phyloP scores from a whole-genome alignment of 1,140 invertebrate genomes.

The Oreohelix idahoensis region DNA sequence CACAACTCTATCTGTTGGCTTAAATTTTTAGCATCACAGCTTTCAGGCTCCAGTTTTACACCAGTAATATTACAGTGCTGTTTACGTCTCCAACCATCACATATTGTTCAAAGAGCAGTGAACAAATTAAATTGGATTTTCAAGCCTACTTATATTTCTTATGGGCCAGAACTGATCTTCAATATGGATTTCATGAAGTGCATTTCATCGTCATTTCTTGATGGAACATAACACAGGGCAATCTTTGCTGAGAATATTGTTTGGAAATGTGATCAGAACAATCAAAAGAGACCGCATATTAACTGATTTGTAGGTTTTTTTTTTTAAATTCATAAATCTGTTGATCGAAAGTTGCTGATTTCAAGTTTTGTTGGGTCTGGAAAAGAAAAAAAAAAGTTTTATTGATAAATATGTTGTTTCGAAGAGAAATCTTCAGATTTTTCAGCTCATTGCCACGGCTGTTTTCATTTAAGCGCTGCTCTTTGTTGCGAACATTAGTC shows the following conservation, averaged over 20 bases:
- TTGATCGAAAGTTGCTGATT: not conserved
- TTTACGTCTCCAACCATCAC: too few species aligned
- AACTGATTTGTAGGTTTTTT: not conserved
- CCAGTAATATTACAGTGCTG: too few species aligned
- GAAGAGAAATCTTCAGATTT: conserved; percentile 40
- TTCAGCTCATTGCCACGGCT: conserved; percentile 19
- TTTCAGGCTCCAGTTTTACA: too few species aligned
- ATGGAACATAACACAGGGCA: conserved; percentile 43
- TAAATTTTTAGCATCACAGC: too few species aligned
- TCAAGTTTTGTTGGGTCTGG: not conserved
- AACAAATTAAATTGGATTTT: too few species aligned
- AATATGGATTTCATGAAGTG: conserved; percentile 41
- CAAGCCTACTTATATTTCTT: too few species aligned
- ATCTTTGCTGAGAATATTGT: not conserved
- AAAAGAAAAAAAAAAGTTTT: not conserved
- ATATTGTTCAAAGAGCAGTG: too few species aligned
- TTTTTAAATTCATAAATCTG: not conserved
- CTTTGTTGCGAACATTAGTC: conserved; percentile 36
- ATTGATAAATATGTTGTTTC: conserved; percentile 31
- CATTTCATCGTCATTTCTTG: conserved; percentile 43
- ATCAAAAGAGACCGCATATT: not conserved
- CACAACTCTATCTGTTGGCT: too few species aligned
- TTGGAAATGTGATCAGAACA: not conserved
- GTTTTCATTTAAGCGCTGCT: conserved; percentile 40
- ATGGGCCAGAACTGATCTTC: not conserved